Evolutionary conservation across 1,140 invertebrate genomes (phyloP).

Genomic region (Anoplophora glabripennis): DNA sequence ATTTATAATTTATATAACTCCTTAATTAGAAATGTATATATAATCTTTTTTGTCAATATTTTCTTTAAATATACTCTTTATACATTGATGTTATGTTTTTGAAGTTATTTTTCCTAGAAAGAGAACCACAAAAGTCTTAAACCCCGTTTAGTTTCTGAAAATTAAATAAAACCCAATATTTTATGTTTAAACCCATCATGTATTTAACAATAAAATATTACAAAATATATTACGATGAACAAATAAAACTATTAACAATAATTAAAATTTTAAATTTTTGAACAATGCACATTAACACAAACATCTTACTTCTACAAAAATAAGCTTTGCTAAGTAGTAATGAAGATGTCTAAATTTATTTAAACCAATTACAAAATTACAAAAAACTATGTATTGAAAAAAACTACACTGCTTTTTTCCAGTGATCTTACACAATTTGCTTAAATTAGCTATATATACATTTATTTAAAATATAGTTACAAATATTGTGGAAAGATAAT

Average conservation of each 20-base stretch:
- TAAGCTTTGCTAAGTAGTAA: conserved; percentile 3
- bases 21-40: conserved; percentile 1
- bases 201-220: conserved; percentile 33
- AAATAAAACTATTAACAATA: conserved; percentile 26
- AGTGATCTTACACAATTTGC: conserved; percentile 22
- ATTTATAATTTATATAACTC: conserved; percentile 2
- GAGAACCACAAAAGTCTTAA: no score
- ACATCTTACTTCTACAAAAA: background rate
- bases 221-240: conserved; percentile 27
- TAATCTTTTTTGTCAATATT: conserved; percentile 3
- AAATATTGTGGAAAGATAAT: background rate
- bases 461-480: conserved; percentile 12
- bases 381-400: conserved; percentile 24
- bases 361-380: conserved; percentile 29
- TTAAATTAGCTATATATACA: conserved; percentile 22
- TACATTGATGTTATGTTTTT: no score
- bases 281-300: conserved; percentile 9
- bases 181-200: conserved; percentile 22
- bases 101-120: no score
- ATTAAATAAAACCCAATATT: background rate
- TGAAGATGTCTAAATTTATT: conserved; percentile 4
- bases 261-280: conserved; percentile 19
- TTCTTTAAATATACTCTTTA: background rate
- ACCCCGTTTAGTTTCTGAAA: no score
- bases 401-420: conserved; percentile 21